phyloP scores from a whole-genome alignment of 2,797 vertebrate genomes.

The Poeciliopsis gracilis region DNA sequence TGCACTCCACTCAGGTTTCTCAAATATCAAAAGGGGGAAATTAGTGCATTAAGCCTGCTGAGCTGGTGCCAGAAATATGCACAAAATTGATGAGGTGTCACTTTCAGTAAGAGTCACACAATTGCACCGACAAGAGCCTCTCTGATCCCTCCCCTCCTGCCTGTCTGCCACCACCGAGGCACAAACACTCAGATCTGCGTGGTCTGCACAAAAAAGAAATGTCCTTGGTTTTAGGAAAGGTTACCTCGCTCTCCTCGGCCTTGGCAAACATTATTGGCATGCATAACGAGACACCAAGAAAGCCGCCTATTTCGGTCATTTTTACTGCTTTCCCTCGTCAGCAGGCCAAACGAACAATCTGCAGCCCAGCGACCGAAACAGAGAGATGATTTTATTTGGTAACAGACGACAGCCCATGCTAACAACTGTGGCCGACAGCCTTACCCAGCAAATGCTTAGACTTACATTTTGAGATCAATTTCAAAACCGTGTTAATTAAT shows the following conservation, averaged over 20 bases:
- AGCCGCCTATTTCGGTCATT: constrained; percentile 12
- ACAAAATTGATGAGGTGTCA: constrained; percentile 84
- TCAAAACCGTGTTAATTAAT: constrained; percentile 79
- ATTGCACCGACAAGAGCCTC: constrained; percentile 76
- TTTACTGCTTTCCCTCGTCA: constrained; percentile 27
- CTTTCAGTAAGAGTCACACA: constrained; percentile 83
- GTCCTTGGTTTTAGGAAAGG: constrained; percentile 81
- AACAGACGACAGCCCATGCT: constrained; percentile 69
- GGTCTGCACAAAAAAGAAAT: constrained; percentile 74
- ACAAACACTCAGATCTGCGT: constrained; percentile 74
- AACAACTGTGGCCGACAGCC: constrained; percentile 71
- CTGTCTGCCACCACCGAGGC: constrained; percentile 74
- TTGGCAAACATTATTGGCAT: constrained; percentile 60
- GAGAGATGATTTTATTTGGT: constrained; percentile 65
- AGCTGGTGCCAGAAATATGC: constrained; percentile 78
- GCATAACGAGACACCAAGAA: constrained; percentile 38
- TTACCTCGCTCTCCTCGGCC: constrained; percentile 67
- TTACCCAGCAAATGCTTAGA: constrained; percentile 73
- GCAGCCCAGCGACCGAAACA: constrained; percentile 53
- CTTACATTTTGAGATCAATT: constrained; percentile 80
- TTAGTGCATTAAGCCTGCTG: constrained; percentile 77
- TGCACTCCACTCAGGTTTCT: constrained; percentile 51
- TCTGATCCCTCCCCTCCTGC: constrained; percentile 78
- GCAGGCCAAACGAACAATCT: constrained; percentile 53
- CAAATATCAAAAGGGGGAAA: constrained; percentile 57